These are phyloP conservation scores for Syngnathoides biaculeatus DNA, from an alignment of 2,113 vertebrate species.

Conservation along the genomic window DNA sequence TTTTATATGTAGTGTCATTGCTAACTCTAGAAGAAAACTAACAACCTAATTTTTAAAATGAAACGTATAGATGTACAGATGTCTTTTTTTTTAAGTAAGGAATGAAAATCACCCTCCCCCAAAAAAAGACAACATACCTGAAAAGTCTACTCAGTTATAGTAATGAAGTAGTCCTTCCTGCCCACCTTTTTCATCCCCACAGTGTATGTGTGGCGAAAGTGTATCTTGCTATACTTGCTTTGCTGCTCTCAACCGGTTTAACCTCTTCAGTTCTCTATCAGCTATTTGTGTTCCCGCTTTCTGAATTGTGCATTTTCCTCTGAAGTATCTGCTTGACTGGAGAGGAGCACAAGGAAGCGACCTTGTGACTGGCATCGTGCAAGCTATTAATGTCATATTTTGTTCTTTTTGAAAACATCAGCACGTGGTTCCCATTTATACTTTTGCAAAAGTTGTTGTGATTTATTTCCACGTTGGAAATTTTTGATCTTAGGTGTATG, in stretches of 20 bases:
- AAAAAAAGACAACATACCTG: too few relatives aligned
- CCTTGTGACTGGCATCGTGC: conserved; percentile 52
- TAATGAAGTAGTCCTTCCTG: too few relatives aligned
- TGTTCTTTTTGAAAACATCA: not conserved
- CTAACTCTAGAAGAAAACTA: too few relatives aligned
- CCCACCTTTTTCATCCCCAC: not conserved
- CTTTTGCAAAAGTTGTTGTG: not conserved
- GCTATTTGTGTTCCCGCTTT: not conserved
- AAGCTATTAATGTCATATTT: conserved; percentile 32
- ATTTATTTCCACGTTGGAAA: not conserved
- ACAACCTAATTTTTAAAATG: too few relatives aligned
- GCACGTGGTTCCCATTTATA: not conserved
- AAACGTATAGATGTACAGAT: too few relatives aligned
- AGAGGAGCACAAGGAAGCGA: conserved; percentile 25
- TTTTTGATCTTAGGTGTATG: not conserved
- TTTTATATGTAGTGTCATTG: too few relatives aligned
- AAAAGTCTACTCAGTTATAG: too few relatives aligned
- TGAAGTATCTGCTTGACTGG: conserved; percentile 10
- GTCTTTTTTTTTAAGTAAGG: too few relatives aligned
- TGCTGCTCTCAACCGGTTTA: not conserved
- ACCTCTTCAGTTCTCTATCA: not conserved
- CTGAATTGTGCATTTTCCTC: not conserved
- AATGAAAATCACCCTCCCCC: too few relatives aligned
- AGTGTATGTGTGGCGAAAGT: not conserved
- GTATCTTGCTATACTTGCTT: not conserved